Evolutionary conservation across 2,113 vertebrate genomes (phyloP).

Genomic region (Sphyrna mokarran): DNA sequence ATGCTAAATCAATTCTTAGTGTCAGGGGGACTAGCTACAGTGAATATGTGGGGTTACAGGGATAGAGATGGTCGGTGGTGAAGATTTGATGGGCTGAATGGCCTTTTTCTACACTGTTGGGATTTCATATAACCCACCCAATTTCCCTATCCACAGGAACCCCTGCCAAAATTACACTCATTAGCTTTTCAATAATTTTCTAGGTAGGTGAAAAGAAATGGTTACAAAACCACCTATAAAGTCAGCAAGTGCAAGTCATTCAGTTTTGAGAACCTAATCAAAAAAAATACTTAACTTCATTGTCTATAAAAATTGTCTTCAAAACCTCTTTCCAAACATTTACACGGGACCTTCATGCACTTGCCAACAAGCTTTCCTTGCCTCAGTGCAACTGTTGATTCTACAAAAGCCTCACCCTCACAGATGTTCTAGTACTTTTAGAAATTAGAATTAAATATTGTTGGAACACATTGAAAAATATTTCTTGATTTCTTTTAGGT

Average conservation of each 20-base stretch:
- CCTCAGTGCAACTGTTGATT: neutral
- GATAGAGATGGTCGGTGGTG: too few relatives aligned
- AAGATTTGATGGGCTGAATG: too few relatives aligned
- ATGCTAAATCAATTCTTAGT: too few relatives aligned
- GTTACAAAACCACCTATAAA: neutral
- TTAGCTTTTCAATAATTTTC: neutral
- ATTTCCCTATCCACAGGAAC: neutral
- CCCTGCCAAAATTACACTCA: neutral
- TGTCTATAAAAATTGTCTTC: neutral
- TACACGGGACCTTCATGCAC: neutral
- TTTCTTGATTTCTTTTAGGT: constrained; percentile 68
- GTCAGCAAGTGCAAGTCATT: neutral
- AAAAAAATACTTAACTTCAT: neutral
- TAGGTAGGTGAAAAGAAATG: neutral
- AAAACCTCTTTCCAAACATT: neutral
- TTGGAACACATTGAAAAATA: constrained; percentile 1
- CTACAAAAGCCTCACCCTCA: neutral
- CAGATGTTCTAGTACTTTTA: neutral
- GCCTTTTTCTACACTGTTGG: too few relatives aligned
- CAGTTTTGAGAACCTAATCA: neutral
- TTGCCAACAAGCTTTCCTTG: neutral
- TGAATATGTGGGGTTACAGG: too few relatives aligned
- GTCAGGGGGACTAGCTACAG: too few relatives aligned
- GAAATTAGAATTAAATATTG: neutral
- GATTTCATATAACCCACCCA: neutral